phyloP scores from a whole-genome alignment of 2,113 vertebrate species.

The Puffinus mauretanicus region DNA sequence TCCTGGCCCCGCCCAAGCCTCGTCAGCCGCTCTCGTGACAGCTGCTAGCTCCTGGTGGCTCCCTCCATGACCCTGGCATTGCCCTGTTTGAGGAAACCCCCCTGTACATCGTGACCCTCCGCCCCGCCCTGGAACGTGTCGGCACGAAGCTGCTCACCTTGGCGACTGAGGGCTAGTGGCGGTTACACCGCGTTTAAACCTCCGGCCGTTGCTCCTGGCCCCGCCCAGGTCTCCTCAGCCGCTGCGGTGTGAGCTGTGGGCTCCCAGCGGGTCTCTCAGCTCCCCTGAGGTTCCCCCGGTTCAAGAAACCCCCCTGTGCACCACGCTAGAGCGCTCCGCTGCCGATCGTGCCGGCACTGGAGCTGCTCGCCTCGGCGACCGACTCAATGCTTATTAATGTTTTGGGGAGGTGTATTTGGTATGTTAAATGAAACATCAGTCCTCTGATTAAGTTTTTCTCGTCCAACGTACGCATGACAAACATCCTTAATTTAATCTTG shows the following conservation, averaged over 20 bases:
- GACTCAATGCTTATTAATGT: neutral
- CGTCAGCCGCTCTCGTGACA: neutral
- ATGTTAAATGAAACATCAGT: neutral
- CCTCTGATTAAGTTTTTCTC: neutral
- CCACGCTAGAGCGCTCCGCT: accelerated
- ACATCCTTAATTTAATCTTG: neutral
- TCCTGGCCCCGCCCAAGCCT: neutral
- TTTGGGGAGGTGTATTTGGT: neutral
- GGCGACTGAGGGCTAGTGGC: too few relatives aligned
- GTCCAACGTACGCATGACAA: neutral
- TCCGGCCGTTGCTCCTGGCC: neutral
- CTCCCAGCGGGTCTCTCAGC: too few relatives aligned
- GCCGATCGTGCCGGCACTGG: neutral
- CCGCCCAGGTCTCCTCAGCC: neutral
- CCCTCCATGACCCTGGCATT: neutral
- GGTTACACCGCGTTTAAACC: neutral
- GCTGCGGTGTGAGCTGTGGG: too few relatives aligned
- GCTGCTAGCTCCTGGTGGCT: neutral
- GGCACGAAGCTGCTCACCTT: neutral
- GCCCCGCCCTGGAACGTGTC: neutral
- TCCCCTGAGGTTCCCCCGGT: too few relatives aligned
- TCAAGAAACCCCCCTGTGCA: neutral
- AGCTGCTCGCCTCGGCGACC: neutral
- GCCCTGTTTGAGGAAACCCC: neutral
- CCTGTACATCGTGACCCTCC: neutral